phyloP scores from a whole-genome alignment of 2,113 vertebrate species.

The Pachypanchax playfairii region DNA sequence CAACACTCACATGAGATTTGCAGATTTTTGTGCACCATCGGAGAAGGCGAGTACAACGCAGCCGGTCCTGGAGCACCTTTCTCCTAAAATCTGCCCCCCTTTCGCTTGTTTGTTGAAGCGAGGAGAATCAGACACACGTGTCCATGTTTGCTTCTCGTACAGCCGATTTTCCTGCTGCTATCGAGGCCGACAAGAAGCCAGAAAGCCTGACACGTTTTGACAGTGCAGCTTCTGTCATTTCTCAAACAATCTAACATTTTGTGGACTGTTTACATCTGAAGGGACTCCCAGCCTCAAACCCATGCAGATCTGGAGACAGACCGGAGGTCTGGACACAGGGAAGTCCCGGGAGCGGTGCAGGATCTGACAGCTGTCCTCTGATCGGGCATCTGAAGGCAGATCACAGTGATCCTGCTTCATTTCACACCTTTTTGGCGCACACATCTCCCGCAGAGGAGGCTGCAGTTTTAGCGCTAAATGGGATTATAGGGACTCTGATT shows the following conservation, averaged over 20 bases:
- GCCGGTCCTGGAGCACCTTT: slow-evolving; percentile 7
- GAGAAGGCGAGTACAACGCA: background rate
- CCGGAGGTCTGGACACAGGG: slow-evolving; percentile 25
- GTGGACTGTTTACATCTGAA: slow-evolving; percentile 36
- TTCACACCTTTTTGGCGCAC: no score
- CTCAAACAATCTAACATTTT: slow-evolving; percentile 7
- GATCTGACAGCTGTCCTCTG: slow-evolving; percentile 48
- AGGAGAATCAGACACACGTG: slow-evolving; percentile 18
- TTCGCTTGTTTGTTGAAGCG: slow-evolving; percentile 23
- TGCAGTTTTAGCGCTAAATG: slow-evolving; percentile 41
- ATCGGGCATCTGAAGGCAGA: slow-evolving; percentile 25
- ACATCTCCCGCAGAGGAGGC: background rate
- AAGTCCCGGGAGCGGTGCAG: slow-evolving; percentile 41
- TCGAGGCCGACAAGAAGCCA: slow-evolving; percentile 9
- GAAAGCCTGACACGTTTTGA: background rate
- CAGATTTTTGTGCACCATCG: slow-evolving; percentile 16
- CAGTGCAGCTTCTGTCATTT: background rate
- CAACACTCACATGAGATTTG: background rate
- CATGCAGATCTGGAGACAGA: slow-evolving; percentile 37
- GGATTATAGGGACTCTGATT: slow-evolving; percentile 43
- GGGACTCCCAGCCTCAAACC: background rate
- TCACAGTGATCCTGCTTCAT: no score
- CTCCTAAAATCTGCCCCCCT: background rate
- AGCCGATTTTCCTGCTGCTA: slow-evolving; percentile 5
- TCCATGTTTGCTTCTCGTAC: slow-evolving; percentile 23